Conservation (phyloP, 2,888 invertebrate genomes). For the Pocota personata region DNA sequence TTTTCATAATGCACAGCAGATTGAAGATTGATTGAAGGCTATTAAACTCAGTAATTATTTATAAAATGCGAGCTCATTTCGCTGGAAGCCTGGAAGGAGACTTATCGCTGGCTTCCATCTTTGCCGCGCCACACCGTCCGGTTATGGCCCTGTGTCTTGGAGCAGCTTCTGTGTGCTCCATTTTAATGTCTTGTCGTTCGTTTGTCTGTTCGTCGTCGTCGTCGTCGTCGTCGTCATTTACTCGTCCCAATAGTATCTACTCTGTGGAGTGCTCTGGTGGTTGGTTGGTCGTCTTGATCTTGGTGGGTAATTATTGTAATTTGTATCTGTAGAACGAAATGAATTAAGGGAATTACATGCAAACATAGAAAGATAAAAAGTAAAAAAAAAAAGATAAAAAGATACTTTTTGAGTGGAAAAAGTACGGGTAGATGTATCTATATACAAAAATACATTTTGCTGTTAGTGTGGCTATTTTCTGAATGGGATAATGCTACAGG, state of each 20-base stretch:
- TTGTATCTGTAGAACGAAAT: slow-evolving; percentile 74
- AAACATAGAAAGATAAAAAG: slow-evolving; percentile 63
- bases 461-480: slow-evolving; percentile 53
- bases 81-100: slow-evolving; percentile 72
- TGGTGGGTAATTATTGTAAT: slow-evolving; percentile 72
- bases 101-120: slow-evolving; percentile 69
- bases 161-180: slow-evolving; percentile 73
- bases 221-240: slow-evolving; percentile 25
- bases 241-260: slow-evolving; percentile 45
- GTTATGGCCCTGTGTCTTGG: background rate
- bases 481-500: slow-evolving; percentile 33
- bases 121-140: background rate
- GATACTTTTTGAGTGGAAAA: slow-evolving; percentile 35
- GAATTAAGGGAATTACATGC: slow-evolving; percentile 74
- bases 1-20: slow-evolving; percentile 77
- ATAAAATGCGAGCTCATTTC: slow-evolving; percentile 74
- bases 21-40: slow-evolving; percentile 76
- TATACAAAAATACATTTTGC: background rate
- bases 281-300: background rate
- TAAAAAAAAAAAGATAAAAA: slow-evolving; percentile 10
- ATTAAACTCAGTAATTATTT: slow-evolving; percentile 75
- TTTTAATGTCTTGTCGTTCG: slow-evolving; percentile 73
- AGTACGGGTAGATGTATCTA: background rate
- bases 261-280: slow-evolving; percentile 4
- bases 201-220: slow-evolving; percentile 54